A percentile compares a stretch with the other conserved stretches of the same genome.
Conservation (phyloP, 2,113 vertebrate species). For the Anguilla japonica region DNA sequence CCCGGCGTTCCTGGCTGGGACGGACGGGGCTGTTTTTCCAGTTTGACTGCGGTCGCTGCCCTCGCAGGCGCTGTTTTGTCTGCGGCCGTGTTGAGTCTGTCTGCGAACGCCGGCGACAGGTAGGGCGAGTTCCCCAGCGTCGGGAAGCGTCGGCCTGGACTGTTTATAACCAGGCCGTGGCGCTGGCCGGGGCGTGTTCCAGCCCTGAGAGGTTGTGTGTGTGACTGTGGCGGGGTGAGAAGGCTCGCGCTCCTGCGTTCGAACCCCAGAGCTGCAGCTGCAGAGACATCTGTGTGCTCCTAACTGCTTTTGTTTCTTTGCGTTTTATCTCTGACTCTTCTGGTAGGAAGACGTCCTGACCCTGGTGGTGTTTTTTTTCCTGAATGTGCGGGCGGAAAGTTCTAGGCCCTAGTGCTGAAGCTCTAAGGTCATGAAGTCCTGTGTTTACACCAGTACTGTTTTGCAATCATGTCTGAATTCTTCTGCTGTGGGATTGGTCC, state of each 20-base stretch:
- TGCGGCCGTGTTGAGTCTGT: slow-evolving; percentile 21
- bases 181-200: neutral
- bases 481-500: neutral
- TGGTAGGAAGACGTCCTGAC: neutral
- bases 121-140: slow-evolving; percentile 18
- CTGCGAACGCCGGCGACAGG: slow-evolving; percentile 10
- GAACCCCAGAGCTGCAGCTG: neutral
- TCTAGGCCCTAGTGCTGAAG: neutral
- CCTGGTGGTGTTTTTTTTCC: neutral
- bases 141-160: neutral
- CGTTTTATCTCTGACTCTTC: neutral
- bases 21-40: slow-evolving; percentile 22
- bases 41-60: slow-evolving; percentile 24
- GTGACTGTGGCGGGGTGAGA: neutral
- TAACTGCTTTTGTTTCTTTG: neutral
- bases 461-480: neutral
- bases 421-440: neutral
- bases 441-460: neutral
- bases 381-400: neutral
- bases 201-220: neutral
- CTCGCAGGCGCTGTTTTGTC: slow-evolving; percentile 38
- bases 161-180: slow-evolving; percentile 25
- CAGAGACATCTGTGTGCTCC: neutral
- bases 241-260: neutral
- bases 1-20: slow-evolving; percentile 21